Evolutionary conservation across 2,888 invertebrate species (phyloP).

Genomic region (Microdon myrmicae): DNA sequence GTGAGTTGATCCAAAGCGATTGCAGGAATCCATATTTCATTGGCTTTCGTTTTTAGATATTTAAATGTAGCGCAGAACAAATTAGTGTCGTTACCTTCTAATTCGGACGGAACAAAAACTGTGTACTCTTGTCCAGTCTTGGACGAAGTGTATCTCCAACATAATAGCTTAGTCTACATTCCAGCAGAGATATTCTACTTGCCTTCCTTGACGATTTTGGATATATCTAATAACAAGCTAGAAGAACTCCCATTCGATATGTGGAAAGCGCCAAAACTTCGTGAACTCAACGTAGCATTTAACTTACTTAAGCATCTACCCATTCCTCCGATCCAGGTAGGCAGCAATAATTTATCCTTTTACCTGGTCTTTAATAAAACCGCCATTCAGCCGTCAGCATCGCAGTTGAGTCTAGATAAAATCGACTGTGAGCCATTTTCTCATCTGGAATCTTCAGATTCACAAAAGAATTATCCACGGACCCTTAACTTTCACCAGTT

Average conservation of each 20-base stretch:
- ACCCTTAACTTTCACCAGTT: conserved; percentile 68
- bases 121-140: conserved; percentile 79
- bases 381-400: conserved; percentile 61
- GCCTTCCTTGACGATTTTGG: conserved; percentile 81
- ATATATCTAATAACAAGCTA: conserved; percentile 94
- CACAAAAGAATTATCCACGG: conserved; percentile 56
- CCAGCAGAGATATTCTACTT: conserved; percentile 85
- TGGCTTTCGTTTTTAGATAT: conserved; percentile 71
- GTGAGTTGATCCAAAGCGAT: conserved; percentile 59
- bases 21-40: no score
- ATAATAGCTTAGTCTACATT: conserved; percentile 85
- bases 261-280: conserved; percentile 87
- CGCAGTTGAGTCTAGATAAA: conserved; percentile 61
- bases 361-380: no score
- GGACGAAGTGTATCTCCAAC: conserved; percentile 92
- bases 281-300: conserved; percentile 89
- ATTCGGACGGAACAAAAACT: conserved; percentile 56
- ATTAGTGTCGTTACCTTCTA: conserved; percentile 77
- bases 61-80: conserved; percentile 91
- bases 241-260: conserved; percentile 82
- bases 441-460: conserved; percentile 54
- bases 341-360: neutral
- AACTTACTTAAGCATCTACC: conserved; percentile 86
- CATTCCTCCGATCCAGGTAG: conserved; percentile 65
- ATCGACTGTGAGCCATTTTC: conserved; percentile 60